Evolutionary conservation across 2,888 invertebrate genomes (phyloP), one percentile per base, ranked within the genome.

Genomic region (Glyphotaelius pellucidus): DNA sequence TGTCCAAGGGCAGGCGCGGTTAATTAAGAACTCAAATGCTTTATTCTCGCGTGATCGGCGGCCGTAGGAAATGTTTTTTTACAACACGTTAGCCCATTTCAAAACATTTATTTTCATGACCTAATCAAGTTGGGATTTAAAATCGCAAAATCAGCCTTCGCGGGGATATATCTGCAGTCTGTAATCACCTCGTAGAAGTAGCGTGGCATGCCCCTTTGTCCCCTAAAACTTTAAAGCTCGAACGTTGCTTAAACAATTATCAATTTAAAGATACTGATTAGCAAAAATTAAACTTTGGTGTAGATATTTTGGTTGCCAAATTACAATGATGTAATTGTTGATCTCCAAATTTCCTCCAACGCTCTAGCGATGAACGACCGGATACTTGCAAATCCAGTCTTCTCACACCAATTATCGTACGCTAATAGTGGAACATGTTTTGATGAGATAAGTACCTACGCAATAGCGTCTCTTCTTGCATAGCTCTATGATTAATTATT

Each of bases 21-120:
- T 91, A 91, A 91, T 91, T 91, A 91, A 91, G 91, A 86, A 85
- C 84, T 90, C 90, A 67, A 84, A 85, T 32, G 52, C n/a, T 80
- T 85, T 85, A 32, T 85, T 47, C 84, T 88, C 67, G 88, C 88
- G 88, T 88, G 88, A 67, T 88, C 67, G n/a, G 31, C 30, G 88
- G 30, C n/a, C 88, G 52, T 88, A 86, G 42, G 67, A 67, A 67
- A 67, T 86, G 42, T 15, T 86, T 86, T 38, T 86, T 86, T 86
- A n/a, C n/a, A 47, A 86, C 86, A 42, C 86, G 86, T 86, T 86
- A 86, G 86, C 86, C 86, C 38, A 42, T 86, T 86, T 86, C 85
- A 30, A 86, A 86, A 86, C 86, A 86, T 86, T 42, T 86, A 86
- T 86, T 35, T 86, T 86, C 86, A 86, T 42, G 42, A 42, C 86